A percentile compares a stretch with the other conserved stretches of the same genome.
Evolutionary conservation across 2,797 vertebrate genomes (phyloP).

Genomic region (Phrynocephalus vlangalii): DNA sequence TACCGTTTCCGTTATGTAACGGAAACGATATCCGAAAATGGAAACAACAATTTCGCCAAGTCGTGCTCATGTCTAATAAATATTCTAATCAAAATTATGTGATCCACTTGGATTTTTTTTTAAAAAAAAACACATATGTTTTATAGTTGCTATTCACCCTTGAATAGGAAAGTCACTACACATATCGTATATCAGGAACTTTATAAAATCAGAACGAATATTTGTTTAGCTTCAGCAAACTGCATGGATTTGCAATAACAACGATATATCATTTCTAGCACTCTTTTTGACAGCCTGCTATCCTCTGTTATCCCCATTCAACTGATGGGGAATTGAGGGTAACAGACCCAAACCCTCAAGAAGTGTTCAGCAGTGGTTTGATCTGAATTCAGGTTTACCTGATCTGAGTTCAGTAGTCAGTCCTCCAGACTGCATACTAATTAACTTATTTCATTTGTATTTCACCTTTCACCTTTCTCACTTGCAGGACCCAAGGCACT

Average conservation of each 20-base stretch:
- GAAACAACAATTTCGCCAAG: too few species aligned
- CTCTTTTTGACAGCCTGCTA: not conserved
- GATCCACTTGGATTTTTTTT: not conserved
- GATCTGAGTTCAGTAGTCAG: not conserved
- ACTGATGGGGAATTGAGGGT: not conserved
- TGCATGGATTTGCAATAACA: not conserved
- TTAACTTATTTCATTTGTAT: not conserved
- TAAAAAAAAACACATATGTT: not conserved
- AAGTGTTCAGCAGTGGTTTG: not conserved
- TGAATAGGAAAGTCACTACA: not conserved
- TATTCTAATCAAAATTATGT: not conserved
- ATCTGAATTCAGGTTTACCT: not conserved
- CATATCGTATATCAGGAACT: not conserved
- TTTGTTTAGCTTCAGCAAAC: conserved; percentile 1
- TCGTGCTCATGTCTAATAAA: too few species aligned
- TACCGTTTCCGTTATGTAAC: too few species aligned
- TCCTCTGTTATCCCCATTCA: not conserved
- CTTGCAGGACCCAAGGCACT: too few species aligned
- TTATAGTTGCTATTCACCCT: not conserved
- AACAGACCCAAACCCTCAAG: not conserved
- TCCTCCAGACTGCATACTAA: not conserved
- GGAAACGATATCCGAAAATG: too few species aligned
- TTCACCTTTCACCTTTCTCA: too few species aligned
- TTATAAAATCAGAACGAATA: not conserved
- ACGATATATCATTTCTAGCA: not conserved